A percentile compares a stretch with the other conserved stretches of the same genome.
Conservation (phyloP, 2,888 invertebrate genomes). For the Acanthosoma haemorrhoidale region DNA sequence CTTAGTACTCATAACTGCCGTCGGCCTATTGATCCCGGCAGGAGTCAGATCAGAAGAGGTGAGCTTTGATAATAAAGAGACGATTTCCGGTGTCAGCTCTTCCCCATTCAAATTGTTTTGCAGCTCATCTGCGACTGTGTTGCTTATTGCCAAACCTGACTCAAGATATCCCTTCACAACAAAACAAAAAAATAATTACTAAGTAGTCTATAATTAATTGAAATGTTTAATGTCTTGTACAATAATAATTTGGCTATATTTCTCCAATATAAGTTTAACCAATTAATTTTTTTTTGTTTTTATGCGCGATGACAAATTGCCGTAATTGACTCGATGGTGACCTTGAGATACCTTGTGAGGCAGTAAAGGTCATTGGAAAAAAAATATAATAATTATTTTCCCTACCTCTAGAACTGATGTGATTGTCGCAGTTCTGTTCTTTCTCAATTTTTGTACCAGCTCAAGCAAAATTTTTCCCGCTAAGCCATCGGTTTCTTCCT, state of each 20-base stretch:
- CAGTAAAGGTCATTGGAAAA: no score
- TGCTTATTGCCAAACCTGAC: slow-evolving; percentile 62
- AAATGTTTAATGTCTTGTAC: no score
- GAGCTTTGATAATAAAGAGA: slow-evolving; percentile 58
- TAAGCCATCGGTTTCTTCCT: slow-evolving; percentile 43
- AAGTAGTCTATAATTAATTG: background rate
- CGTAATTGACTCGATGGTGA: no score
- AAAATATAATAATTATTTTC: no score
- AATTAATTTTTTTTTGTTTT: no score
- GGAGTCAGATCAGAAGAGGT: slow-evolving; percentile 60
- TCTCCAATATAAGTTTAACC: no score
- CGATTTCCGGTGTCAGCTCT: slow-evolving; percentile 59
- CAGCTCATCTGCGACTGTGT: slow-evolving; percentile 56
- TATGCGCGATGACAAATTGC: no score
- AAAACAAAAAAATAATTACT: background rate
- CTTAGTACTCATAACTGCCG: no score
- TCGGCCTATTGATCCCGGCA: slow-evolving; percentile 44
- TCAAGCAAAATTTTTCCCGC: slow-evolving; percentile 56
- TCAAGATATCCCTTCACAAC: slow-evolving; percentile 52
- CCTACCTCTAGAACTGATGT: slow-evolving; percentile 42
- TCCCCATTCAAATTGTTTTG: slow-evolving; percentile 58
- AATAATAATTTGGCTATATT: no score
- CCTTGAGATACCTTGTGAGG: no score
- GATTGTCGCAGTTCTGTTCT: slow-evolving; percentile 48
- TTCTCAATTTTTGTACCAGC: slow-evolving; percentile 49